phyloP scores from a whole-genome alignment of 1,140 invertebrate genomes.

The Brachionus sp. region DNA sequence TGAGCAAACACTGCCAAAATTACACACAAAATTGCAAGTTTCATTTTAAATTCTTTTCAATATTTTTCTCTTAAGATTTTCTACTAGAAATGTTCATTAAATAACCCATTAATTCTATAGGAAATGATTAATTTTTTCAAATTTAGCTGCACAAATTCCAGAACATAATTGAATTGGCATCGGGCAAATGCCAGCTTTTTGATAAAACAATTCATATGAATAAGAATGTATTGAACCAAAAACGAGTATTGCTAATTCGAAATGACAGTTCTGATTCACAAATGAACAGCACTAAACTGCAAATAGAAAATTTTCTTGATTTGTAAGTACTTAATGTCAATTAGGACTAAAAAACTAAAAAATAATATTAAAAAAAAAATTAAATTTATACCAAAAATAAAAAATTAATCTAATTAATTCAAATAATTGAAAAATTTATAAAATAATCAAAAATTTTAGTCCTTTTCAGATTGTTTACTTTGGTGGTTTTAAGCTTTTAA shows the following conservation, averaged over 20 bases:
- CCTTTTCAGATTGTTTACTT: no score
- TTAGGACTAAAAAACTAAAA: no score
- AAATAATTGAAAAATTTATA: no score
- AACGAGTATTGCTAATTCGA: neutral
- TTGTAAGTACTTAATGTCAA: no score
- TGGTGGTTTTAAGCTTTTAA: no score
- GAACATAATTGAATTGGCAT: slow-evolving; percentile 36
- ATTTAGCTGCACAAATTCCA: slow-evolving; percentile 39
- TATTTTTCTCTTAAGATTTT: neutral
- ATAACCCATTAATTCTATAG: no score
- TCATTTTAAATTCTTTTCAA: neutral
- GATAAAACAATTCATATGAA: neutral
- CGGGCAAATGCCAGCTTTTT: slow-evolving; percentile 26
- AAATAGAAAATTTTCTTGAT: slow-evolving; percentile 7
- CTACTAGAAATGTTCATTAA: no score
- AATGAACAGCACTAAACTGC: neutral
- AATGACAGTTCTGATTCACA: neutral
- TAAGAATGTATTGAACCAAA: neutral
- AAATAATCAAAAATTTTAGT: no score
- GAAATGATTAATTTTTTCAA: neutral
- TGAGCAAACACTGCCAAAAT: neutral
- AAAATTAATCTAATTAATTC: no score
- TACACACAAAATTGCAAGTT: neutral
- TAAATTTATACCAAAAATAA: no score
- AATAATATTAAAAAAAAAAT: no score